A percentile compares a stretch with the other conserved stretches of the same genome.
These are phyloP conservation scores for Oxyruncus cristatus DNA, from an alignment of 2,113 vertebrate genomes.

Conservation along the genomic window DNA sequence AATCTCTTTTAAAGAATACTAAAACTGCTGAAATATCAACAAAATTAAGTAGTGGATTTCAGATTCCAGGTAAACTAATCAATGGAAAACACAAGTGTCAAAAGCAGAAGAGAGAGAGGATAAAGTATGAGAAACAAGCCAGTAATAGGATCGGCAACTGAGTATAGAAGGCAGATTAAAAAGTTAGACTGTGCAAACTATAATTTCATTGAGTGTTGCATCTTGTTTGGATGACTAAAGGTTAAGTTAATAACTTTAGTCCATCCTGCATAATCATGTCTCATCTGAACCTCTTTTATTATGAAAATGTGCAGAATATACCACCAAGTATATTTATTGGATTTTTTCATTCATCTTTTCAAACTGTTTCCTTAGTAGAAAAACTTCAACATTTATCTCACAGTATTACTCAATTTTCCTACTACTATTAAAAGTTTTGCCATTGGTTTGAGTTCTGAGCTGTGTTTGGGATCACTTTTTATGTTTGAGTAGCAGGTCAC, in stretches of 20 bases:
- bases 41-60: neutral
- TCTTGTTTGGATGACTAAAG: neutral
- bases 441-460: neutral
- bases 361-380: neutral
- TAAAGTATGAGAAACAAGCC: neutral
- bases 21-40: neutral
- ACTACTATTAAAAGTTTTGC: neutral
- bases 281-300: neutral
- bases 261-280: rapidly evolving
- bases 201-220: neutral
- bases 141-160: neutral
- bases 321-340: neutral
- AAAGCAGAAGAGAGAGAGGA: neutral
- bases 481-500: neutral
- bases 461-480: neutral
- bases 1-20: neutral
- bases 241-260: neutral
- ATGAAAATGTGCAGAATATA: neutral
- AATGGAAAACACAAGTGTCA: rapidly evolving
- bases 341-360: neutral
- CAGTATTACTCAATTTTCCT: neutral
- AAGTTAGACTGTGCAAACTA: neutral
- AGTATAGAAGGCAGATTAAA: neutral
- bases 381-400: neutral
- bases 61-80: neutral